These are phyloP conservation scores for Nibea albiflora DNA, from an alignment of 2,113 vertebrate species.

Conservation along the genomic window DNA sequence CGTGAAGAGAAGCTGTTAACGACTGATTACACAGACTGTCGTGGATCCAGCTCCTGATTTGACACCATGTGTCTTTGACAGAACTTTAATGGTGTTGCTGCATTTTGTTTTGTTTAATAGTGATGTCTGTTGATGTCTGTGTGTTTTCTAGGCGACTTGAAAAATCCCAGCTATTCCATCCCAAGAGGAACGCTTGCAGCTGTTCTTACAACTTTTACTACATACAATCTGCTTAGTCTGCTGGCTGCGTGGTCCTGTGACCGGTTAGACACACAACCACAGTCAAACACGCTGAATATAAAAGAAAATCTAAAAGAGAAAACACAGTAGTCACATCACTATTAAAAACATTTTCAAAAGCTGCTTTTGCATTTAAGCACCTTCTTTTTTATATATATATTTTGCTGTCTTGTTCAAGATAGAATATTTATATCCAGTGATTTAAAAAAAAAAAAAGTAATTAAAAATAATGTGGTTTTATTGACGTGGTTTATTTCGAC, in stretches of 20 bases:
- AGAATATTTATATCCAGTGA: not conserved
- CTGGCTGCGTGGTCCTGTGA: conserved; percentile 88
- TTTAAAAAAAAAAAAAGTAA: too few relatives aligned
- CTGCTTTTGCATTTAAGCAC: not conserved
- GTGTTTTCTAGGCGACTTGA: conserved; percentile 85
- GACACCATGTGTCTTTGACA: not conserved
- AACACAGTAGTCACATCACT: not conserved
- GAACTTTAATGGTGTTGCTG: not conserved
- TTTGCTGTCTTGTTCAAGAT: not conserved
- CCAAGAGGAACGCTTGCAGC: conserved; percentile 89
- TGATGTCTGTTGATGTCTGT: conserved; percentile 16
- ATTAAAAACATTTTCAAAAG: not conserved
- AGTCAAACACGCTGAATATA: not conserved
- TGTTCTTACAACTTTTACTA: conserved; percentile 88
- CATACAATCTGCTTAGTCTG: conserved; percentile 87
- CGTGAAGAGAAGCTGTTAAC: not conserved
- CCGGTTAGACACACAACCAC: conserved; percentile 73
- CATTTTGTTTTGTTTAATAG: not conserved
- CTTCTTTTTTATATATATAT: not conserved
- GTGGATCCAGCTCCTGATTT: not conserved
- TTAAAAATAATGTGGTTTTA: not conserved
- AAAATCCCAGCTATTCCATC: conserved; percentile 89
- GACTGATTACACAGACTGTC: not conserved
- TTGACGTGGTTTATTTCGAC: too few relatives aligned
- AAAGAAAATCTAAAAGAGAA: not conserved